These are phyloP conservation scores for Pterocles burchelli DNA, from an alignment of 2,113 vertebrate species.

Conservation along the genomic window DNA sequence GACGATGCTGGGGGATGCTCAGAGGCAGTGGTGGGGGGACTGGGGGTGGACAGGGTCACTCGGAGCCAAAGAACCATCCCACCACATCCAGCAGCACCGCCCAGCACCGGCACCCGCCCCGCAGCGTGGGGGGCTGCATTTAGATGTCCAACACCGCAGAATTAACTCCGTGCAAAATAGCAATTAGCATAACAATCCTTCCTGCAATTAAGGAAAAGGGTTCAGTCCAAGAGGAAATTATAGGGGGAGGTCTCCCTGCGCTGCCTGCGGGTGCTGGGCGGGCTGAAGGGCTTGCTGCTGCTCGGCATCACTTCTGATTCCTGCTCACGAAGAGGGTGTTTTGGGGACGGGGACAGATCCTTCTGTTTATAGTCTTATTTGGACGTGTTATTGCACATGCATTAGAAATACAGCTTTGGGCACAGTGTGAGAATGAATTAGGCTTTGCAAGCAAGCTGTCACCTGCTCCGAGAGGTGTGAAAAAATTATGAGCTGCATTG, in stretches of 20 bases:
- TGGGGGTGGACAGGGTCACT: fast-evolving
- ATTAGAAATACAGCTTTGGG: constrained; percentile 20
- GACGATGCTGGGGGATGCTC: neutral
- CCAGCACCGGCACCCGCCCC: neutral
- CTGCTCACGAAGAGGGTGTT: neutral
- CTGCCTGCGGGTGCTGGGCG: neutral
- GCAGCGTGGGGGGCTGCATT: constrained; percentile 34
- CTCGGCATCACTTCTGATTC: neutral
- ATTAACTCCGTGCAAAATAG: constrained; percentile 54
- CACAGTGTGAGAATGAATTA: constrained; percentile 37
- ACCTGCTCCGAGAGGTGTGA: constrained; percentile 77
- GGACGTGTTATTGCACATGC: constrained; percentile 43
- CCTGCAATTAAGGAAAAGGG: constrained; percentile 56
- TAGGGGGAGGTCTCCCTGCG: neutral
- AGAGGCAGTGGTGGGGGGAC: neutral
- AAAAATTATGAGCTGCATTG: constrained; percentile 74
- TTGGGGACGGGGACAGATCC: constrained; percentile 4
- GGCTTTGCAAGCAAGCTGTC: constrained; percentile 67
- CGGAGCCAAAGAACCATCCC: neutral
- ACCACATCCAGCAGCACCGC: fast-evolving
- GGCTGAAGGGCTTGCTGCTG: neutral
- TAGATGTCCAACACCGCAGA: constrained; percentile 18
- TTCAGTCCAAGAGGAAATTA: constrained; percentile 51
- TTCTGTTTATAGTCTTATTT: constrained; percentile 8
- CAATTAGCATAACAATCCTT: constrained; percentile 70